Percentiles rank a stretch among this genome's conserved stretches.
These are phyloP conservation scores for Erebia epiphron DNA, from an alignment of 2,888 invertebrate genomes.

Conservation along the genomic window DNA sequence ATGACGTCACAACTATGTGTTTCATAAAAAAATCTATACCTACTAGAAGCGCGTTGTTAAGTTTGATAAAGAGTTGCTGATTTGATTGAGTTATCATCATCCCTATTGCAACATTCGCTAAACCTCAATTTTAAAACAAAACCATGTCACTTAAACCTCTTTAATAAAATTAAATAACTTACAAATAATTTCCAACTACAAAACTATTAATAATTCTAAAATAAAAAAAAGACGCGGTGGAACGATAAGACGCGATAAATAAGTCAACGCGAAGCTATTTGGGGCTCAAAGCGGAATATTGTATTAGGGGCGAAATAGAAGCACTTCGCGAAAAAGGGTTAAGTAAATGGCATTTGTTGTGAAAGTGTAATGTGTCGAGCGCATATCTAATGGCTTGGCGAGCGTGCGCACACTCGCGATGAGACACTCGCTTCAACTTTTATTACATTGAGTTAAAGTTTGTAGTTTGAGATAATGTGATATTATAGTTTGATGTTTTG, in stretches of 20 bases:
- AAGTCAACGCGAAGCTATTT: slow-evolving; percentile 29
- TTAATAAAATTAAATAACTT: background rate
- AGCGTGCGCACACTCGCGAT: slow-evolving; percentile 8
- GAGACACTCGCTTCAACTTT: background rate
- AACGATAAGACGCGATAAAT: slow-evolving; percentile 28
- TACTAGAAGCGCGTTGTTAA: too few relatives aligned
- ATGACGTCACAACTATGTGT: too few relatives aligned
- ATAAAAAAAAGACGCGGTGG: background rate
- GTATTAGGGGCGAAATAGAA: slow-evolving; percentile 22
- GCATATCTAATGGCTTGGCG: slow-evolving; percentile 30
- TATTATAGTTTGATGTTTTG: too few relatives aligned
- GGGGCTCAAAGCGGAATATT: slow-evolving; percentile 27
- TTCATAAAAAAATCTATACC: too few relatives aligned
- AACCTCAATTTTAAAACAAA: background rate
- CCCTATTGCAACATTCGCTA: background rate
- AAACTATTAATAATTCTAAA: background rate
- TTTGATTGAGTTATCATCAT: too few relatives aligned
- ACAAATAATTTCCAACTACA: background rate
- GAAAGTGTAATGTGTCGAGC: slow-evolving; percentile 34
- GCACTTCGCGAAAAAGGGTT: slow-evolving; percentile 32
- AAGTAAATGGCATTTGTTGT: slow-evolving; percentile 35
- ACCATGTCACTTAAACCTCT: background rate
- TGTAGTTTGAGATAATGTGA: too few relatives aligned
- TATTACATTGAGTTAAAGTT: background rate
- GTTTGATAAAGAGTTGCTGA: too few relatives aligned